phyloP scores from a whole-genome alignment of 2,113 vertebrate species.

The Gopherus evgoodei region DNA sequence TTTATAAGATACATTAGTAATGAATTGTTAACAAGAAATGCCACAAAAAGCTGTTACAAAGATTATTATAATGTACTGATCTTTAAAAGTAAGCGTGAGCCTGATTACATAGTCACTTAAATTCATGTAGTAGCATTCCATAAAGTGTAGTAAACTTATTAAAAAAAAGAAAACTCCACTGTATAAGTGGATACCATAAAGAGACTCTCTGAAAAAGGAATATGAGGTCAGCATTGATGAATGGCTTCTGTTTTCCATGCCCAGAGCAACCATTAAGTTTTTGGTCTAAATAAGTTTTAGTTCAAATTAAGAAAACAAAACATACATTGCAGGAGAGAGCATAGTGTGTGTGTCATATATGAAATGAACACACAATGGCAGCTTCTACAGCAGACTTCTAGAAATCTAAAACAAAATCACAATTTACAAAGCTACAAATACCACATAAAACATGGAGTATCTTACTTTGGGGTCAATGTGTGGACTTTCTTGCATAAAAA shows the following conservation, averaged over 20 bases:
- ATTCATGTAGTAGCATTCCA: not conserved
- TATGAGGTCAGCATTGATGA: not conserved
- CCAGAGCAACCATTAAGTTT: not conserved
- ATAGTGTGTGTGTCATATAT: not conserved
- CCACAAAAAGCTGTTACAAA: not conserved
- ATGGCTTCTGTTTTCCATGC: not conserved
- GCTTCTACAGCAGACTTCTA: not conserved
- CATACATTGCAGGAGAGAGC: not conserved
- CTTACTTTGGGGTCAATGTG: not conserved
- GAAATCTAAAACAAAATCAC: not conserved
- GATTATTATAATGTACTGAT: constrained; percentile 17
- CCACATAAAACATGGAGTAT: not conserved
- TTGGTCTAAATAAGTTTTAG: not conserved
- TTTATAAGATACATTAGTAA: constrained; percentile 60
- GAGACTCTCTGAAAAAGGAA: not conserved
- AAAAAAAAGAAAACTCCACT: not conserved
- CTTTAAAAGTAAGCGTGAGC: constrained; percentile 33
- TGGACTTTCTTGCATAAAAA: not conserved
- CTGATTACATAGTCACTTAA: not conserved
- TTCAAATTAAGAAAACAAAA: not conserved
- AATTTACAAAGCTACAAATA: not conserved
- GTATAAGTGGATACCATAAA: not conserved
- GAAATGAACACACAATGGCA: not conserved
- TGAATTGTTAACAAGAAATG: constrained; percentile 59
- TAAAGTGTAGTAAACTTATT: constrained; percentile 18